Evolutionary conservation across 2,888 invertebrate species (phyloP).

Genomic region (Nymphalis c-album): DNA sequence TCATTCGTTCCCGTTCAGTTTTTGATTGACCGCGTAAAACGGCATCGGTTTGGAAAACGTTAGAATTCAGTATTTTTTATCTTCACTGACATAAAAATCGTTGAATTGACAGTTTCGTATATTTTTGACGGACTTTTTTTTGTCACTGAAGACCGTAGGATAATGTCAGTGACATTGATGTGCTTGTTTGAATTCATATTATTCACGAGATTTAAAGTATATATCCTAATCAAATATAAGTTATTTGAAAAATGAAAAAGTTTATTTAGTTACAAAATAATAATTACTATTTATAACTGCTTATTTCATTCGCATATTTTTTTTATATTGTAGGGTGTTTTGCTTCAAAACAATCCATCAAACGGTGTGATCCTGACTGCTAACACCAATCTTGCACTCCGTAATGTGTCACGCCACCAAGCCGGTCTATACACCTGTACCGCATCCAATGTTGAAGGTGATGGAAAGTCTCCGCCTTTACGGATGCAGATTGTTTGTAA

Average conservation of each 20-base stretch:
- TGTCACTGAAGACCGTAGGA: neutral
- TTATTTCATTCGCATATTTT: no score
- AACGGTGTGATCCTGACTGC: conserved; percentile 92
- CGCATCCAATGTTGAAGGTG: conserved; percentile 95
- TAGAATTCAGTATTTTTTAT: conserved; percentile 22
- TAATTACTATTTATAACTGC: no score
- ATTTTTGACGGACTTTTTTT: conserved; percentile 7
- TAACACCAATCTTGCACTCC: conserved; percentile 88
- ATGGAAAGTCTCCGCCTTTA: conserved; percentile 90
- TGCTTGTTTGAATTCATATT: neutral
- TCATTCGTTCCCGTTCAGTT: conserved; percentile 34
- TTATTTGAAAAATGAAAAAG: no score
- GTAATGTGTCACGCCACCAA: conserved; percentile 89
- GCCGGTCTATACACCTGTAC: conserved; percentile 94
- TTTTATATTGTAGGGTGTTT: conserved; percentile 83
- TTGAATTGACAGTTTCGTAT: conserved; percentile 10
- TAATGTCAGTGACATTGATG: neutral
- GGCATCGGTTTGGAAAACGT: conserved; percentile 30
- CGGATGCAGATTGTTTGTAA: conserved; percentile 95
- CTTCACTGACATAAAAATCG: conserved; percentile 8
- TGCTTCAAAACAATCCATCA: conserved; percentile 90
- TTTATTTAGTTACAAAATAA: no score
- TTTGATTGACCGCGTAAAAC: conserved; percentile 30
- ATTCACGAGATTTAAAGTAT: no score
- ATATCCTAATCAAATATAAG: no score